These are phyloP conservation scores for Hydriomena furcata DNA, from an alignment of 2,888 invertebrate species.

Conservation along the genomic window DNA sequence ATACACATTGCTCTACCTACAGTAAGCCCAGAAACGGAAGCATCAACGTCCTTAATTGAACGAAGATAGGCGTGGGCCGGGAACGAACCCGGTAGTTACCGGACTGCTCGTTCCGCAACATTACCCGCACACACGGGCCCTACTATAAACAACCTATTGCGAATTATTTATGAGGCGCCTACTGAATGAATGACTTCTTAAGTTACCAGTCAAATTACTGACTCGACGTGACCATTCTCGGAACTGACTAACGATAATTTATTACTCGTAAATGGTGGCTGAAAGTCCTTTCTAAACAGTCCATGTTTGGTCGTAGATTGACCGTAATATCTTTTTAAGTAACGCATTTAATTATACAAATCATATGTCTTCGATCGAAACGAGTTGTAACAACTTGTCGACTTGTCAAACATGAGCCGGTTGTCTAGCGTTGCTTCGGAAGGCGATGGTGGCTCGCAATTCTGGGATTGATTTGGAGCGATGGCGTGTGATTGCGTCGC, in stretches of 20 bases:
- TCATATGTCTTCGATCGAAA: constrained; percentile 36
- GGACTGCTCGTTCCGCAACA: constrained; percentile 57
- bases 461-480: constrained; percentile 68
- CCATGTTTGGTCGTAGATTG: constrained; percentile 41
- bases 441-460: constrained; percentile 47
- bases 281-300: constrained; percentile 46
- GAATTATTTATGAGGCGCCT: constrained; percentile 63
- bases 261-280: constrained; percentile 34
- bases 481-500: constrained; percentile 73
- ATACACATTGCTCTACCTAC: constrained; percentile 10
- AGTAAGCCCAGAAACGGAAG: constrained; percentile 54
- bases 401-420: constrained; percentile 23
- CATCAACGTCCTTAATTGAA: constrained; percentile 57
- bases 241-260: constrained; percentile 42
- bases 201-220: constrained; percentile 48
- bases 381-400: constrained; percentile 22
- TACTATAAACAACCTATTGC: constrained; percentile 49
- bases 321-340: constrained; percentile 41
- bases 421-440: constrained; percentile 30
- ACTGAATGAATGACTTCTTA: constrained; percentile 51
- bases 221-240: constrained; percentile 45
- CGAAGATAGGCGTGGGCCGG: constrained; percentile 60
- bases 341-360: constrained; percentile 40
- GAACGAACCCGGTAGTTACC: constrained; percentile 38
- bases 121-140: constrained; percentile 50